A percentile compares a stretch with the other conserved stretches of the same genome.
Evolutionary conservation across 2,113 vertebrate species (phyloP).

Genomic region (Capreolus pygargus): DNA sequence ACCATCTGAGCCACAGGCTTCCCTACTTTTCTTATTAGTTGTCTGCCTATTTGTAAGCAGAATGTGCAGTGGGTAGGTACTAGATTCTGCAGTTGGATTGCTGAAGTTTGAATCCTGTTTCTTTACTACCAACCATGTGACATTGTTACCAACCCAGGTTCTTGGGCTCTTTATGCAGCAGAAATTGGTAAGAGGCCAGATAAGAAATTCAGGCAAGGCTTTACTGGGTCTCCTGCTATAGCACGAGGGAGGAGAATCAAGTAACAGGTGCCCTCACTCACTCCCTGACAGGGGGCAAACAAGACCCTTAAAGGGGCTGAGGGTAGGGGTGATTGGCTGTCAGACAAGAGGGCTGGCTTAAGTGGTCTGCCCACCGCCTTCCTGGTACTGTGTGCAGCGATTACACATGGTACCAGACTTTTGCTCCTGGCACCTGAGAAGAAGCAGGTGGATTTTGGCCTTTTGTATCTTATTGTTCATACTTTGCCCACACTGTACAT

Average conservation of each 20-base stretch:
- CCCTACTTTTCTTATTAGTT: background rate
- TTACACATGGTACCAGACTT: background rate
- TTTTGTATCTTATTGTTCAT: background rate
- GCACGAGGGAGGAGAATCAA: background rate
- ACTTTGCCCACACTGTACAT: background rate
- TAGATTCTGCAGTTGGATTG: background rate
- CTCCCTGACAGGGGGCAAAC: background rate
- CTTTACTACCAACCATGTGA: background rate
- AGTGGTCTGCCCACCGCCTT: background rate
- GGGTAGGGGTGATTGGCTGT: background rate
- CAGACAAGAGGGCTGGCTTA: background rate
- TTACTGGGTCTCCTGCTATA: accelerated
- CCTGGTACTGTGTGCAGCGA: background rate
- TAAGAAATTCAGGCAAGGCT: background rate
- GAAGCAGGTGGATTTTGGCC: background rate
- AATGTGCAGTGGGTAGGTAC: background rate
- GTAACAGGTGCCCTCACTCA: background rate
- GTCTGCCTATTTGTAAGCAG: background rate
- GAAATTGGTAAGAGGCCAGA: background rate
- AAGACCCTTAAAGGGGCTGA: background rate
- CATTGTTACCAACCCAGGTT: background rate
- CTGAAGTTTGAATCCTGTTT: background rate
- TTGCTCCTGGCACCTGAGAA: background rate
- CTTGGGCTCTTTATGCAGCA: background rate
- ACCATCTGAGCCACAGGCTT: background rate